Percentiles rank a stretch among this genome's conserved stretches.
Evolutionary conservation across 2,113 vertebrate species (phyloP).

Genomic region (Dryoscopus gambensis): DNA sequence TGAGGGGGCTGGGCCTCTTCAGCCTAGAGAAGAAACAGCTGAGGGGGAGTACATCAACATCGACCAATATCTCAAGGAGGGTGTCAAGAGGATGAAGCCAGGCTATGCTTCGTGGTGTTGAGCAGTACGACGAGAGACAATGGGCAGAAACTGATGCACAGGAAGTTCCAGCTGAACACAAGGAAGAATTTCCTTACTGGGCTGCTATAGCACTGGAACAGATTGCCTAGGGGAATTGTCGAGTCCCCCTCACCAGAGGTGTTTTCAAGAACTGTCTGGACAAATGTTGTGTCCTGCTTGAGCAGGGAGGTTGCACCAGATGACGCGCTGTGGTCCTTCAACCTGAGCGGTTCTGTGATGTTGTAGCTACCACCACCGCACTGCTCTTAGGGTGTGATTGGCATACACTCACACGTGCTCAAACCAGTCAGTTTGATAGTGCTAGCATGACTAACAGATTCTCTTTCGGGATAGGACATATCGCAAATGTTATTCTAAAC

Average conservation of each 20-base stretch:
- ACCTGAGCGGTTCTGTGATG: background rate
- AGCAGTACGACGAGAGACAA: background rate
- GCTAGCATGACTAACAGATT: background rate
- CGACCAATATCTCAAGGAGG: background rate
- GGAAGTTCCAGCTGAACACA: background rate
- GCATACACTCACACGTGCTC: background rate
- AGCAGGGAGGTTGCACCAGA: background rate
- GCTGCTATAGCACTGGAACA: background rate
- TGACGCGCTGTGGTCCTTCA: rapidly evolving
- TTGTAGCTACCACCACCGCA: background rate
- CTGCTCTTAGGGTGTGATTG: rapidly evolving
- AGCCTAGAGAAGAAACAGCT: background rate
- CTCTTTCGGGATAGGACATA: background rate
- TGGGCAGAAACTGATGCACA: background rate
- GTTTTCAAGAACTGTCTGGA: background rate
- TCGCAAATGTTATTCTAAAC: background rate
- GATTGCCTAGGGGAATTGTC: background rate
- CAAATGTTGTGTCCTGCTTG: background rate
- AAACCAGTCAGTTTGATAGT: background rate
- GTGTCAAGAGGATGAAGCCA: background rate
- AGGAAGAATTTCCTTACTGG: background rate
- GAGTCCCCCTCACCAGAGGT: background rate
- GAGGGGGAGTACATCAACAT: background rate
- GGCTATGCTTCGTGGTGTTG: background rate
- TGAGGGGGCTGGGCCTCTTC: background rate